These are phyloP conservation scores for Petrocephalus sullivani DNA, from an alignment of 2,797 vertebrate genomes.

Conservation along the genomic window DNA sequence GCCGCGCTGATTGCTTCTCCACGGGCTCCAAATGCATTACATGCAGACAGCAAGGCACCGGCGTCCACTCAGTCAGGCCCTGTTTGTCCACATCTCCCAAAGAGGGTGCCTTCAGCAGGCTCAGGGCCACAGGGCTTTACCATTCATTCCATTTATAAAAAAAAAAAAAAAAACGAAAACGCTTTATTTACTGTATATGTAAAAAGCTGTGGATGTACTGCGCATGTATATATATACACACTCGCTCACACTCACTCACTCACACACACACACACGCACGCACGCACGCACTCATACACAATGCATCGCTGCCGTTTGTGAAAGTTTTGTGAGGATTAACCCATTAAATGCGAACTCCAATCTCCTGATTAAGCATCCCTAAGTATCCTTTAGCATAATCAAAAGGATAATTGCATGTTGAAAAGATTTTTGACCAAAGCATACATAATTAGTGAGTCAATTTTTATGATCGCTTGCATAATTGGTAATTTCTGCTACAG, in stretches of 20 bases:
- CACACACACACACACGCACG: not conserved
- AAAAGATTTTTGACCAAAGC: not conserved
- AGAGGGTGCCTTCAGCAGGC: slow-evolving; percentile 25
- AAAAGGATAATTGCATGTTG: slow-evolving; percentile 3
- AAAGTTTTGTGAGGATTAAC: not conserved
- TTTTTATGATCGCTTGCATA: not conserved
- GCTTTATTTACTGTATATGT: slow-evolving; percentile 17
- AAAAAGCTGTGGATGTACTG: not conserved
- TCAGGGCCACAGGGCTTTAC: not conserved
- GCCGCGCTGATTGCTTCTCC: slow-evolving; percentile 55
- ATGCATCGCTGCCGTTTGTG: slow-evolving; percentile 29
- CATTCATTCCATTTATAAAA: not conserved
- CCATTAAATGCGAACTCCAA: not conserved
- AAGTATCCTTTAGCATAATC: not conserved
- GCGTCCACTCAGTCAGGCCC: slow-evolving; percentile 41
- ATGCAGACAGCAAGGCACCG: slow-evolving; percentile 37
- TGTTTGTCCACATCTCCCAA: slow-evolving; percentile 11
- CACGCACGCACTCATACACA: not conserved
- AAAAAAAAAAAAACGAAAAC: slow-evolving; percentile 40
- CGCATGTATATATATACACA: not conserved
- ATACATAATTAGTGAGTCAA: slow-evolving; percentile 11
- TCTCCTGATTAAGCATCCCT: not conserved
- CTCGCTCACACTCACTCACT: not conserved
- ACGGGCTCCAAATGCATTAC: slow-evolving; percentile 55
- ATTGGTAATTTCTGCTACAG: not conserved